Conservation (phyloP, 2,888 invertebrate genomes). For the Nomada ruficornis region DNA sequence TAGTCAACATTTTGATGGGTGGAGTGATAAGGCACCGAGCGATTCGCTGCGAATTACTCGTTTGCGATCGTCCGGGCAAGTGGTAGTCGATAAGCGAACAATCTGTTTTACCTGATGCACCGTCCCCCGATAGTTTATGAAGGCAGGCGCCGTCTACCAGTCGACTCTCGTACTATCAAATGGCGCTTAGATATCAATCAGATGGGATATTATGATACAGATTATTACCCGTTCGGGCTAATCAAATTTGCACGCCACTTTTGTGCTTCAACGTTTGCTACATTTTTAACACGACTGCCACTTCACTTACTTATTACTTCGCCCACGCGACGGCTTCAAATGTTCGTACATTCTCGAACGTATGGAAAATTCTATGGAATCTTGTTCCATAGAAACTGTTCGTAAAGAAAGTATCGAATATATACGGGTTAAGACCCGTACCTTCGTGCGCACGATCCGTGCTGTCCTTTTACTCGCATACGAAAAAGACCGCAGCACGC, state of each 20-base stretch:
- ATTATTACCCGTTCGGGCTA: background rate
- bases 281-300: background rate
- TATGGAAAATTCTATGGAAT: too few relatives aligned
- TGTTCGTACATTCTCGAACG: too few relatives aligned
- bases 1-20: too few relatives aligned
- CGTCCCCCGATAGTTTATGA: background rate
- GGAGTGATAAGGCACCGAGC: too few relatives aligned
- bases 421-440: background rate
- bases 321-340: too few relatives aligned
- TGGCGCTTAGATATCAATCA: background rate
- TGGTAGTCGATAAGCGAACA: conserved; percentile 54
- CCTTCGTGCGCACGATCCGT: background rate
- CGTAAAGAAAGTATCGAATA: too few relatives aligned
- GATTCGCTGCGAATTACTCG: too few relatives aligned
- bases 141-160: conserved; percentile 52
- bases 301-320: too few relatives aligned
- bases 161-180: background rate
- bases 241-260: background rate
- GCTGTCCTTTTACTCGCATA: background rate
- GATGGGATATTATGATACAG: background rate
- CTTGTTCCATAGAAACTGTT: too few relatives aligned
- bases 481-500: conserved; percentile 12
- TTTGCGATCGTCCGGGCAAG: conserved; percentile 21
- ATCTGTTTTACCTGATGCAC: conserved; percentile 46
- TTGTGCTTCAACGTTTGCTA: background rate